Percentiles rank a stretch among this genome's conserved stretches.
Conservation (phyloP, 2,888 invertebrate species). For the Leptinotarsa tumamoca region DNA sequence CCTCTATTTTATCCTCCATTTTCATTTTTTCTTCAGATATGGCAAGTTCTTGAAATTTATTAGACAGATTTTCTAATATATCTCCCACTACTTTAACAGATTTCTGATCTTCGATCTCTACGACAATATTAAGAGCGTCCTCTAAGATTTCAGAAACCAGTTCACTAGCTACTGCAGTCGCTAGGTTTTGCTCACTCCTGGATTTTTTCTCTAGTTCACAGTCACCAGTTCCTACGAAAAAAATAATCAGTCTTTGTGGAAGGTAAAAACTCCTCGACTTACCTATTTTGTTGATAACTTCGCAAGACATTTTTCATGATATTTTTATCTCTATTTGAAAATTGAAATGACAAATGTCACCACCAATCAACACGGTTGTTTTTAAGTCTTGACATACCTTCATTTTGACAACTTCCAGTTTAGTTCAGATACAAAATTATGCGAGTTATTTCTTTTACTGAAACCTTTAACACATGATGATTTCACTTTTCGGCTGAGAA, state of each 20-base stretch:
- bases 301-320: constrained; percentile 44
- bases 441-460: constrained; percentile 29
- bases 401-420: constrained; percentile 12
- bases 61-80: constrained; percentile 47
- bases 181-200: constrained; percentile 42
- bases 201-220: constrained; percentile 43
- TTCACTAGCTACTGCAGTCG: constrained; percentile 56
- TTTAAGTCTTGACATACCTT: constrained; percentile 5
- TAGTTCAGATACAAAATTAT: constrained; percentile 35
- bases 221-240: constrained; percentile 51
- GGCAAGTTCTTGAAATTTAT: constrained; percentile 38
- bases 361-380: constrained; percentile 2
- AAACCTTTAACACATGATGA: constrained; percentile 37
- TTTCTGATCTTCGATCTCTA: constrained; percentile 35
- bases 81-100: constrained; percentile 47
- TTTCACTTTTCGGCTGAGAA: constrained; percentile 31
- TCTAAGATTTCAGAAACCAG: constrained; percentile 63
- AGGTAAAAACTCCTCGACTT: constrained; percentile 6
- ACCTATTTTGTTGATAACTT: constrained; percentile 46
- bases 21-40: constrained; percentile 36
- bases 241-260: constrained; percentile 10
- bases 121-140: constrained; percentile 60
- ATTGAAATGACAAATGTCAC: constrained; percentile 5
- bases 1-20: constrained; percentile 24
- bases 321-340: constrained; percentile 17